These are phyloP conservation scores for Zootermopsis nevadensis DNA, from an alignment of 2,888 invertebrate genomes.

Conservation along the genomic window DNA sequence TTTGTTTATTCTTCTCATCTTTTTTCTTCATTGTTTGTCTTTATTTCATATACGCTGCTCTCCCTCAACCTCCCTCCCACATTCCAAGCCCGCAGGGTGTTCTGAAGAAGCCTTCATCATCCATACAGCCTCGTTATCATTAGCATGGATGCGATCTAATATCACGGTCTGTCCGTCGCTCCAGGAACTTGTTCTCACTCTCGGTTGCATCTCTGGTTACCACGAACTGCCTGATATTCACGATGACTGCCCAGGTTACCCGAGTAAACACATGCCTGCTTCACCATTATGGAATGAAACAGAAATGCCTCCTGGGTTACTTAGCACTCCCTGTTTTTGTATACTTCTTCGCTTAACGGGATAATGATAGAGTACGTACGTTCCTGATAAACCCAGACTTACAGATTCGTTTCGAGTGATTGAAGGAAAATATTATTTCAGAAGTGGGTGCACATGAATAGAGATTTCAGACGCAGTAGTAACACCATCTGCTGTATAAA, in stretches of 20 bases:
- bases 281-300: neutral
- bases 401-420: neutral
- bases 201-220: neutral
- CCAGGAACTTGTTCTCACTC: conserved; percentile 10
- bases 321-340: neutral
- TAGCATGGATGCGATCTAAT: conserved; percentile 25
- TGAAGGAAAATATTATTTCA: neutral
- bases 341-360: neutral
- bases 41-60: neutral
- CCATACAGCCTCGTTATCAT: conserved; percentile 16
- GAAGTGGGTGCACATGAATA: neutral
- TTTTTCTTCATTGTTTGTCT: neutral
- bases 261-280: neutral
- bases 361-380: neutral
- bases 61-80: neutral
- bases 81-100: neutral
- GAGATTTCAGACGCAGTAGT: neutral
- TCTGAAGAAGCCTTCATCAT: neutral
- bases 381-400: neutral
- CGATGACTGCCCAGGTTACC: conserved; percentile 4
- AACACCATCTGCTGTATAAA: too few species aligned
- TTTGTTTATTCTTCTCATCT: neutral
- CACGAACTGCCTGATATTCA: neutral
- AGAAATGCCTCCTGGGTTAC: neutral
- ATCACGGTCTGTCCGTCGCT: neutral